Base-by-base conservation (phyloP, 2,888 invertebrate species). In the Osmoderma eremita region DNA sequence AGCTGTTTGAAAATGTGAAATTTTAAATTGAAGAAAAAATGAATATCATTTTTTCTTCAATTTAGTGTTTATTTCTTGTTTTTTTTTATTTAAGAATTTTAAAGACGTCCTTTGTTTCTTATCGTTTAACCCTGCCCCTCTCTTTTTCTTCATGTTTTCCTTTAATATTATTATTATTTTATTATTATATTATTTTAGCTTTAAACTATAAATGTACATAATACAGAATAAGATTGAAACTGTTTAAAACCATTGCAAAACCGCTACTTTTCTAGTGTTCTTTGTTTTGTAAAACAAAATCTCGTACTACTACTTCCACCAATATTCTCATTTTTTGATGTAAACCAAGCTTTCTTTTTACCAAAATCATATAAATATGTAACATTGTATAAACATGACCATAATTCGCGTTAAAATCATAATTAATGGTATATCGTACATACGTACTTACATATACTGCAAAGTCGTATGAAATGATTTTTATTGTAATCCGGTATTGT, bases 1-100 rank as follows among this genome's bases (percentile, higher is more conserved):
- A 69, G 79, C 77, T 72, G 79, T 36, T 13, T 53, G 8, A 36
- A 17, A 3, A 74, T 71, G 45, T 38, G 17, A 18, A 15, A 6
- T 20, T 8, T 48, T 48, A 5, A 48, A 17, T 24, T 15, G 10
- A 22, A n/a, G 24, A 50, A n/a, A 50, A 17, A 8, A 18, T 30
- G 13, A n/a, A n/a, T n/a, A n/a, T n/a, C n/a, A n/a, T n/a, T n/a
- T n/a, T n/a, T n/a, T n/a, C n/a, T n/a, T n/a, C n/a, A n/a, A n/a
- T n/a, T n/a, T n/a, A n/a, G n/a, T 38, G 36, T 36, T 51, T 20
- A 17, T 51, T 12, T 63, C 51, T 53, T 63, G 10, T 22, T 63
- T 42, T 42, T 15, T 38, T 13, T 53, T 53, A 12, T 36, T 49
- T 48, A 41, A 38, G 20, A 38, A 12, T 56, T 56, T 36, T 39